These are phyloP conservation scores for Podarcis siculus DNA, from an alignment of 2,797 vertebrate species.

Conservation along the genomic window DNA sequence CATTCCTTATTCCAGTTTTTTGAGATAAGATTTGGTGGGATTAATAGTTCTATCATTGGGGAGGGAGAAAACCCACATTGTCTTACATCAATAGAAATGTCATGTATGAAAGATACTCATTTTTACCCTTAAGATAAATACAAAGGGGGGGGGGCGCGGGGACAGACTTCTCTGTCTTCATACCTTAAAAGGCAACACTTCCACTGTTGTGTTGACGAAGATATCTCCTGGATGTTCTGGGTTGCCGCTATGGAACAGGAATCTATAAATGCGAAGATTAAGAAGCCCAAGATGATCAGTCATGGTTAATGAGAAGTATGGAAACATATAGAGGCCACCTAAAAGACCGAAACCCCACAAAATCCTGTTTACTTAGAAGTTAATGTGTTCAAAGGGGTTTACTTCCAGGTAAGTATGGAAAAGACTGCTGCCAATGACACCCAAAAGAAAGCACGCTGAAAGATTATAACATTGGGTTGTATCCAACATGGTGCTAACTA, in stretches of 20 bases:
- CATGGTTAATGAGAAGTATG: conserved; percentile 1
- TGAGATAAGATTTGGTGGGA: not conserved
- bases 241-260: conserved; percentile 97
- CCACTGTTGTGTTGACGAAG: conserved; percentile 94
- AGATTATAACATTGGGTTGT: not conserved
- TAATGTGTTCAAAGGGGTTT: not conserved
- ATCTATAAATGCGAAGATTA: conserved; percentile 79
- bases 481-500: too few species aligned
- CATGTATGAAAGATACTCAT: conserved; percentile 1
- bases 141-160: not conserved
- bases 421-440: not conserved
- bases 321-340: too few species aligned
- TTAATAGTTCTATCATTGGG: not conserved
- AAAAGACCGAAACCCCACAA: not conserved
- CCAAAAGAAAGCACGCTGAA: not conserved
- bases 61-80: not conserved
- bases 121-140: conserved; percentile 5
- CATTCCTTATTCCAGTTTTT: not conserved
- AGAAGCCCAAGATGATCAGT: not conserved
- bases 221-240: conserved; percentile 96
- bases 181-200: conserved; percentile 93
- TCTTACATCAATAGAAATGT: not conserved
- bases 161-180: not conserved
- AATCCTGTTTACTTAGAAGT: not conserved
- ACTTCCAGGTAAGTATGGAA: not conserved